Conservation (phyloP, 2,888 invertebrate genomes). For the Automeris io region DNA sequence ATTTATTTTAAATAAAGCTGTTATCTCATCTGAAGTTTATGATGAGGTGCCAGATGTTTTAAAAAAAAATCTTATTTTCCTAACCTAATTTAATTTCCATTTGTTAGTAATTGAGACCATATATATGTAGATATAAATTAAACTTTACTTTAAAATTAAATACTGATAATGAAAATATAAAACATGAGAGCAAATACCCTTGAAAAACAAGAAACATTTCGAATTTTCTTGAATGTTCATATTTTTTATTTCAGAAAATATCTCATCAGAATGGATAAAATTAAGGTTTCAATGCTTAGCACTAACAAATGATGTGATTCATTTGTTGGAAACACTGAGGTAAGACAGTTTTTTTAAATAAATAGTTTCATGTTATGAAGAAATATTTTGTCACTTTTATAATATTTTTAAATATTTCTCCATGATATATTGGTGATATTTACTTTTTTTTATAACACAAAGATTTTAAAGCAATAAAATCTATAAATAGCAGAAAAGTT, state of each 20-base stretch:
- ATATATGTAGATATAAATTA: no score
- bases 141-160: no score
- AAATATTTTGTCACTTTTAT: conserved; percentile 47
- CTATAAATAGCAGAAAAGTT: conserved; percentile 6
- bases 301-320: conserved; percentile 81
- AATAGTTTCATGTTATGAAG: conserved; percentile 57
- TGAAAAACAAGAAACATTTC: no score
- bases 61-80: no score
- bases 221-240: no score
- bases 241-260: conserved; percentile 73
- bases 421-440: conserved; percentile 43
- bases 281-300: conserved; percentile 87
- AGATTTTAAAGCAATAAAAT: conserved; percentile 7
- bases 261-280: conserved; percentile 87
- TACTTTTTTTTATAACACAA: conserved; percentile 21
- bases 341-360: conserved; percentile 40
- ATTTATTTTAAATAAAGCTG: no score
- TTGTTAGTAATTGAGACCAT: no score
- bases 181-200: no score
- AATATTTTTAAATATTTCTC: conserved; percentile 54
- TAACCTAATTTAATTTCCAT: no score
- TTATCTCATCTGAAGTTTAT: no score
- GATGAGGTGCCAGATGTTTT: no score
- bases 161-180: no score
- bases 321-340: conserved; percentile 82